phyloP scores from a whole-genome alignment of 1,140 invertebrate species.

The Trypoxylus dichotomus region DNA sequence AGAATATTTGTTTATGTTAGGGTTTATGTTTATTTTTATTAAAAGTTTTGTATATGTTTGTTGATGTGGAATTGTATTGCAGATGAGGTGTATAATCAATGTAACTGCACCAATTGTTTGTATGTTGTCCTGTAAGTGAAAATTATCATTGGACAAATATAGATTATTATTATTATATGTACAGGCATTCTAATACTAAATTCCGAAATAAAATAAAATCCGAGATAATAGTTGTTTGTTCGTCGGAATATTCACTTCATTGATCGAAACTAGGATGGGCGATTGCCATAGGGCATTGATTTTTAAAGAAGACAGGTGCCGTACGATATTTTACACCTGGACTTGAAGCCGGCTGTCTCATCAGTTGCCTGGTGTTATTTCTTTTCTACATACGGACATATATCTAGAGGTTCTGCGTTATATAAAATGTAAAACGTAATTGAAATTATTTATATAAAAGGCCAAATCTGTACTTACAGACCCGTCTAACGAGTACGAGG shows the following conservation, averaged over 20 bases:
- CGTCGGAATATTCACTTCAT: neutral
- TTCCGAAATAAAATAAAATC: neutral
- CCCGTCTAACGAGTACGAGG: too few species aligned
- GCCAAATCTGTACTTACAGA: too few species aligned
- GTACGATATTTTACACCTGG: conserved; percentile 45
- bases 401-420: neutral
- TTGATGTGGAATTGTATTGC: too few species aligned
- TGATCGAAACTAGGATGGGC: conserved; percentile 29
- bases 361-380: conserved; percentile 27
- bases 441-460: neutral
- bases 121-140: too few species aligned
- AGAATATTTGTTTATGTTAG: too few species aligned
- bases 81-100: too few species aligned
- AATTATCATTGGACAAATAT: too few species aligned
- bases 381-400: conserved; percentile 5
- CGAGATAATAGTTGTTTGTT: neutral
- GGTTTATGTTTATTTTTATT: too few species aligned
- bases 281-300: conserved; percentile 48
- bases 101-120: too few species aligned
- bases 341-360: conserved; percentile 44
- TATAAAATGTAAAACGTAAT: conserved; percentile 5
- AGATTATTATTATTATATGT: too few species aligned
- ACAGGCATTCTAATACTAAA: too few species aligned
- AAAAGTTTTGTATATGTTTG: too few species aligned
- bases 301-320: conserved; percentile 48